Percentiles rank a stretch among this genome's conserved stretches.
phyloP scores from a whole-genome alignment of 2,888 invertebrate species.

The Dasypogon diadema region DNA sequence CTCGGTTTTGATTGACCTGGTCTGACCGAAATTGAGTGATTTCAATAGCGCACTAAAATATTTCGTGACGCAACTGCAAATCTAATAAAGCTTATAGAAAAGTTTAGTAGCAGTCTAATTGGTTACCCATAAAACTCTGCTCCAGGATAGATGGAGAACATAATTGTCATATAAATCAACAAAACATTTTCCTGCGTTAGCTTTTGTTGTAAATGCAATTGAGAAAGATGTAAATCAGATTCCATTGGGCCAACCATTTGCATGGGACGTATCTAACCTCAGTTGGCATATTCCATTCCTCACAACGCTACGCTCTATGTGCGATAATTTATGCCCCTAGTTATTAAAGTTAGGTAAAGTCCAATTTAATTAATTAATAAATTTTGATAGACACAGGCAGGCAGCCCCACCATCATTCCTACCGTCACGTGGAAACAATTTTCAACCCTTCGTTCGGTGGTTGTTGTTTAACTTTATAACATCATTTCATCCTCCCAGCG shows the following conservation, averaged over 20 bases:
- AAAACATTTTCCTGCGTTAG: neutral
- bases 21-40: too few species aligned
- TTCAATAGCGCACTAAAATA: too few species aligned
- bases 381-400: constrained; percentile 43
- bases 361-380: constrained; percentile 54
- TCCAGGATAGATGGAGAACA: too few species aligned
- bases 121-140: too few species aligned
- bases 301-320: constrained; percentile 14
- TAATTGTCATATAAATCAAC: too few species aligned
- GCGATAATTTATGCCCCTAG: constrained; percentile 49
- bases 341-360: constrained; percentile 50
- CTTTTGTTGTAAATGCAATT: neutral
- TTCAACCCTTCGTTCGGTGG: neutral
- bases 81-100: too few species aligned
- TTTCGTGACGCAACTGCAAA: too few species aligned
- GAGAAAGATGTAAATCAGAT: constrained; percentile 5
- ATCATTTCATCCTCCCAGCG: neutral
- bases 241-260: neutral
- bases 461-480: constrained; percentile 10
- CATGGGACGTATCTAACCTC: too few species aligned
- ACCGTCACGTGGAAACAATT: neutral
- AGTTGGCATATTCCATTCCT: too few species aligned
- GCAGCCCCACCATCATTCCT: neutral
- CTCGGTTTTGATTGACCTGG: too few species aligned
- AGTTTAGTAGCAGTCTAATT: too few species aligned